Conservation (phyloP, 1,140 invertebrate genomes). For the Drosophila nannoptera region DNA sequence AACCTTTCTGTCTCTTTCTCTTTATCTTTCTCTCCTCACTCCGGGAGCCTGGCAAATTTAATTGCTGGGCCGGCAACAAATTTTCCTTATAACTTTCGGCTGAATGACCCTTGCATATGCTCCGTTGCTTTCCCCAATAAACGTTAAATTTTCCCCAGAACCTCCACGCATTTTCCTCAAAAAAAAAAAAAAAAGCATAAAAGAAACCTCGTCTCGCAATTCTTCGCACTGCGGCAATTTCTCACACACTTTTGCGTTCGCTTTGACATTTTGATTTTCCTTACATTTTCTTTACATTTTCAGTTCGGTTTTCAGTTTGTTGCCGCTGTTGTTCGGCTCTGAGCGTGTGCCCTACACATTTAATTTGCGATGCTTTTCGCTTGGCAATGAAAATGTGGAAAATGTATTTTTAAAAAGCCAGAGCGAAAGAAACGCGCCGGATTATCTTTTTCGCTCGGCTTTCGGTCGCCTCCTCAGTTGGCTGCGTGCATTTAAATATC, state of each 20-base stretch:
- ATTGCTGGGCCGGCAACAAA: constrained; percentile 31
- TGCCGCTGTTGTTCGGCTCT: constrained; percentile 17
- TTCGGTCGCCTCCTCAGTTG: background rate
- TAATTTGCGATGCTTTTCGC: constrained; percentile 39
- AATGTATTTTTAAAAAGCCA: constrained; percentile 61
- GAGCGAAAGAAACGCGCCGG: constrained; percentile 26
- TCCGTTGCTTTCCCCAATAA: constrained; percentile 29
- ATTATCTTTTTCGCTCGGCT: constrained; percentile 15
- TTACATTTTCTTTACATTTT: constrained; percentile 8
- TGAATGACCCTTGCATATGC: constrained; percentile 29
- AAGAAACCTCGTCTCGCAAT: background rate
- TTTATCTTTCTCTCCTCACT: too few relatives aligned
- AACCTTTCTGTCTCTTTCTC: too few relatives aligned
- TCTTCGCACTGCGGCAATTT: constrained; percentile 26
- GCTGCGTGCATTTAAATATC: constrained; percentile 32
- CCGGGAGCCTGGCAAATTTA: background rate
- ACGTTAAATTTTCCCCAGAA: constrained; percentile 19
- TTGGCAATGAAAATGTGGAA: constrained; percentile 69
- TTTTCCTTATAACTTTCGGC: constrained; percentile 21
- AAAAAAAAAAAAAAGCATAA: constrained; percentile 13
- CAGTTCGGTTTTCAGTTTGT: too few relatives aligned
- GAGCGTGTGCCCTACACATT: constrained; percentile 21
- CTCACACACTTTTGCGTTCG: constrained; percentile 13
- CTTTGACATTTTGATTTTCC: constrained; percentile 6
- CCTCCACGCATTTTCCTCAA: too few relatives aligned